Evolutionary conservation across 2,888 invertebrate genomes (phyloP), one percentile per base, ranked within the genome.

Genomic region (Dryomyza anilis): DNA sequence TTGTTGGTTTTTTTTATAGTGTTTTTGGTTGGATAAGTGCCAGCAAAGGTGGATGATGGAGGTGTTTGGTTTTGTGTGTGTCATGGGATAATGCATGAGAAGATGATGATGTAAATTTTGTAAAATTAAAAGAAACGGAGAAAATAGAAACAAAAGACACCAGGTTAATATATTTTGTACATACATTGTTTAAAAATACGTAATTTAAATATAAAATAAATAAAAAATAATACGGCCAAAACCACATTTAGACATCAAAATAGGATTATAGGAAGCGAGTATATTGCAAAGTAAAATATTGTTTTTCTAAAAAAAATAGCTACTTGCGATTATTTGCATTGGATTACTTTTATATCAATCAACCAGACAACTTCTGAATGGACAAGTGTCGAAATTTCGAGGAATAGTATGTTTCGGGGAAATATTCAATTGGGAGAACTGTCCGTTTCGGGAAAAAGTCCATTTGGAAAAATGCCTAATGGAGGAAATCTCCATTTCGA

Each of bases 121-220:
- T 58, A 19, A 39, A 29, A 33, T 53, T 50, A 57, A 62, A 62
- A 45, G 39, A 62, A 66, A 50, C 5, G 19, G 19, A 39, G 39
- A 25, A 56, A 63, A 66, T 62, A 46, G 45, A 57, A 59, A 65
- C 46, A 65, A 63, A 62, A 62, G 21, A 39, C 56, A 61, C 56
- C 61, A 67, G 64, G 67, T 69, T 69, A 69, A 69, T 70, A 62
- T 50, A 19, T 16, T 55, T 23, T 19, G 12, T 30, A 23, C 12
- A 23, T n/a, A 21, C 23, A 56, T 36, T 14, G 39, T n/a, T 14
- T 36, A n/a, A 39, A 25, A 12, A 8, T 25, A 27, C n/a, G 39
- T 10, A 56, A 5, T 16, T 21, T 12, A 16, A 3, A 30, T 33
- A 12, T 2, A 23, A 48, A 19, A 7, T 21, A 23, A n/a, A 21